Base-by-base conservation (phyloP, 2,888 invertebrate genomes). In the Rhingia rostrata region DNA sequence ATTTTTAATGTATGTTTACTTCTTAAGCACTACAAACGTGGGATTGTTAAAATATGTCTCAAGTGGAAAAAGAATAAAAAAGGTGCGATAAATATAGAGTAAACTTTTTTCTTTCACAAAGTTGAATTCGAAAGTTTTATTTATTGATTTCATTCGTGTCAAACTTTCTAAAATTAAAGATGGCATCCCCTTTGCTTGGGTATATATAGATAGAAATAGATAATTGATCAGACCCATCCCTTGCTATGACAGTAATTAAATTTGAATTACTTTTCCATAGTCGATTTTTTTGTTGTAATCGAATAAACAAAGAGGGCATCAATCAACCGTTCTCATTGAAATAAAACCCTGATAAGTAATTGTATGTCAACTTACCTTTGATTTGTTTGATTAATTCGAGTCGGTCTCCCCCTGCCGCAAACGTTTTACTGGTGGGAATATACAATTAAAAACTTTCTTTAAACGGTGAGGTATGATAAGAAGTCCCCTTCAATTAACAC, bases 201-300 rank as follows among this genome's bases (percentile, higher is more conserved):
- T 56, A 41, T 4, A 2, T n/a, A n/a, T n/a, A n/a, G n/a, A n/a
- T n/a, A 3, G 10, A 9, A 41, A 41, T 41, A 10, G 41, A 51
- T 64, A 74, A 74, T 74, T 64, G 39, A 74, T 64, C 73, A 74
- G 54, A 4, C 12, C 32, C 51, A 12, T 43, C 51, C 47, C 33
- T 4, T 32, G 6, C n/a, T 7, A 22, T 30, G 47, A 47, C 14
- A 56, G 49, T 66, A 75, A 75, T 75, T 67, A 51, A 60, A 66
- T 58, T 66, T 37, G 49, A 66, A 75, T 75, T 66, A 66, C 41
- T 58, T 61, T 45, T 56, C 45, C 10, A 60, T 51, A 7, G 43
- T 12, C 12, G 35, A 45, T 61, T 61, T 61, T 45, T 37, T 4
- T 51, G 10, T 39, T 32, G 22, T 30, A 37, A 53, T 14, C 12